These are phyloP conservation scores for Sphaeramia orbicularis DNA, from an alignment of 2,797 vertebrate genomes.

Conservation along the genomic window DNA sequence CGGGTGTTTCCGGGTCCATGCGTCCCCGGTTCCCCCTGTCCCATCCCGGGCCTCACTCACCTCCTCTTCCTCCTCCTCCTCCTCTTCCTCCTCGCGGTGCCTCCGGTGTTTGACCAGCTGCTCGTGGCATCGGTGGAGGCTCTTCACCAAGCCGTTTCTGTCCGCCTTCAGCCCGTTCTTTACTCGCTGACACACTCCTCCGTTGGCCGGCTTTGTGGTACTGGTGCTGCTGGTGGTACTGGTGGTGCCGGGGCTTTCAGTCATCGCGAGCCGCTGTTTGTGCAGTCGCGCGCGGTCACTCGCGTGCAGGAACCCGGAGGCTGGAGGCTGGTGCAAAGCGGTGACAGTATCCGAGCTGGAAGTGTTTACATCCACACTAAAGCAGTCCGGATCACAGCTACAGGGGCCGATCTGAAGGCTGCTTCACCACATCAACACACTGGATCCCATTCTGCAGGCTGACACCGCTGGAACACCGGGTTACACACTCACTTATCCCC, in stretches of 20 bases:
- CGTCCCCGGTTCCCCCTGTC: slow-evolving; percentile 18
- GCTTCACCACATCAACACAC: too few species aligned
- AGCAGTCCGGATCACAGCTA: too few species aligned
- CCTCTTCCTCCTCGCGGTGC: slow-evolving; percentile 75
- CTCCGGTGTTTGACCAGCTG: slow-evolving; percentile 43
- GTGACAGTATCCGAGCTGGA: slow-evolving; percentile 55
- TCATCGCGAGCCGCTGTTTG: slow-evolving; percentile 73
- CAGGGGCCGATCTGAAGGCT: too few species aligned
- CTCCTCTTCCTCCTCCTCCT: slow-evolving; percentile 59
- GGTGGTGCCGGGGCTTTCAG: slow-evolving; percentile 74
- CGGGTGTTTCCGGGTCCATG: slow-evolving; percentile 19
- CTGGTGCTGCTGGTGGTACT: too few species aligned
- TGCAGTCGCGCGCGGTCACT: slow-evolving; percentile 54
- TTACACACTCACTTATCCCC: too few species aligned
- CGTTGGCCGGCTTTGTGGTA: slow-evolving; percentile 54
- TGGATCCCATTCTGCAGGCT: too few species aligned
- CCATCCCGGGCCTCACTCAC: slow-evolving; percentile 25
- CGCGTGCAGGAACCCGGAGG: slow-evolving; percentile 63
- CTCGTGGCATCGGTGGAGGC: slow-evolving; percentile 61
- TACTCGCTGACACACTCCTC: slow-evolving; percentile 66
- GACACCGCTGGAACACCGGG: too few species aligned
- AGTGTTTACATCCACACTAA: slow-evolving; percentile 29
- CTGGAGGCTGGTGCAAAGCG: slow-evolving; percentile 59
- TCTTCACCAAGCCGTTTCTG: slow-evolving; percentile 73
- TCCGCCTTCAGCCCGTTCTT: slow-evolving; percentile 77